Conservation (phyloP, 2,888 invertebrate genomes). For the Agrenia bidenticulata region DNA sequence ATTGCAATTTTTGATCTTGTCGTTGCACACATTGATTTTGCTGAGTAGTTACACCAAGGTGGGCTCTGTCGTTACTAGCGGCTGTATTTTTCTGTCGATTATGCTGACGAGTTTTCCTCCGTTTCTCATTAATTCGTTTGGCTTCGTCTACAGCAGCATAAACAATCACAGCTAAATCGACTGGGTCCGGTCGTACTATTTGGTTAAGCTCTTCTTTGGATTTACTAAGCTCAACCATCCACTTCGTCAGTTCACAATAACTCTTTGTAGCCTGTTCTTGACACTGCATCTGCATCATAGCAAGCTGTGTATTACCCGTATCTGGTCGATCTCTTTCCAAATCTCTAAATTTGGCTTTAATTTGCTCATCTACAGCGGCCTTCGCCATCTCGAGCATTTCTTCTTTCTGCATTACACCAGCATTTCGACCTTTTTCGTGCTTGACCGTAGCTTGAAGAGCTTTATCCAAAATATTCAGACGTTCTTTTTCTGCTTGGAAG, state of each 20-base stretch:
- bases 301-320: constrained; percentile 3
- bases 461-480: constrained; percentile 30
- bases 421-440: constrained; percentile 13
- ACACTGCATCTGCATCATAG: constrained; percentile 30
- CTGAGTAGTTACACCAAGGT: too few species aligned
- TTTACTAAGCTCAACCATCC: constrained; percentile 32
- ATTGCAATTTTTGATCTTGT: constrained; percentile 23
- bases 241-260: constrained; percentile 34
- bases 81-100: background rate
- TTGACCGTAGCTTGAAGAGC: constrained; percentile 21
- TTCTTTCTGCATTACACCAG: background rate
- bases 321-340: background rate
- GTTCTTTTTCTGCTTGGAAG: constrained; percentile 35
- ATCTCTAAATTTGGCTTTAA: background rate
- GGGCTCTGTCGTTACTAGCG: too few species aligned
- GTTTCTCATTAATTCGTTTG: constrained; percentile 18
- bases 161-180: constrained; percentile 32
- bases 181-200: constrained; percentile 19
- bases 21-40: background rate
- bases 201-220: constrained; percentile 13
- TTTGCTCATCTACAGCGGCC: constrained; percentile 8
- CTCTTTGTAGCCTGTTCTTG: constrained; percentile 40
- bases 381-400: constrained; percentile 13
- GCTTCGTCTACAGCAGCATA: constrained; percentile 39
- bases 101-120: background rate